Conservation (phyloP, 2,888 invertebrate genomes). For the Hirudinaria manillensis region DNA sequence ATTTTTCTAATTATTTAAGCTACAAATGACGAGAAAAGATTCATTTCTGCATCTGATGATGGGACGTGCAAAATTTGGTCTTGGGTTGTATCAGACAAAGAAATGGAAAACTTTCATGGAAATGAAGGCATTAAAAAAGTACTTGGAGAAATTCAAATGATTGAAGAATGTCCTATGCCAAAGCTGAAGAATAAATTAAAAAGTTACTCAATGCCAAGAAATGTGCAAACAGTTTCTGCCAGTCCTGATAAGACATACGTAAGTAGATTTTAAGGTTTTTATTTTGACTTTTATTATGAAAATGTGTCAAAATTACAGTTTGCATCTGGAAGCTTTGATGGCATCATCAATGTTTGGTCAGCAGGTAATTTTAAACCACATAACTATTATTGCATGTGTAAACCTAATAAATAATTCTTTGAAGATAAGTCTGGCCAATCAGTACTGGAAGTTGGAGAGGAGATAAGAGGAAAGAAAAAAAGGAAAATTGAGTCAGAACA, state of each 20-base stretch:
- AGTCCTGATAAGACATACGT: conserved; percentile 60
- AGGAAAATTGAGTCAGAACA: not conserved
- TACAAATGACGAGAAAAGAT: conserved; percentile 37
- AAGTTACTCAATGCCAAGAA: conserved; percentile 47
- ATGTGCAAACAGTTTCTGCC: conserved; percentile 78
- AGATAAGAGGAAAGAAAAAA: not conserved
- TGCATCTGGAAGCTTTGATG: conserved; percentile 85
- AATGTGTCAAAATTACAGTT: conserved; percentile 44
- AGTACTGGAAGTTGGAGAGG: not conserved
- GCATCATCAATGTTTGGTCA: conserved; percentile 84
- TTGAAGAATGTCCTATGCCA: conserved; percentile 80
- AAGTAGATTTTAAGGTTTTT: not conserved
- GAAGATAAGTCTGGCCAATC: not conserved
- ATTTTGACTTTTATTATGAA: not conserved
- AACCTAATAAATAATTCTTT: not conserved
- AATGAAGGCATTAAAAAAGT: not conserved
- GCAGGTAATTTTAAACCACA: conserved; percentile 44
- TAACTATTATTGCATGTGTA: not conserved
- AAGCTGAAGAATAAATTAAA: conserved; percentile 48
- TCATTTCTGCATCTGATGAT: conserved; percentile 74
- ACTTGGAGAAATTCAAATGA: conserved; percentile 64
- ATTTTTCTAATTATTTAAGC: not conserved
- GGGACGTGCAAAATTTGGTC: conserved; percentile 84
- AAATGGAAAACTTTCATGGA: not conserved
- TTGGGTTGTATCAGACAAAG: conserved; percentile 54